phyloP scores from a whole-genome alignment of 2,113 vertebrate genomes.

The Trochalopteron elliotii region DNA sequence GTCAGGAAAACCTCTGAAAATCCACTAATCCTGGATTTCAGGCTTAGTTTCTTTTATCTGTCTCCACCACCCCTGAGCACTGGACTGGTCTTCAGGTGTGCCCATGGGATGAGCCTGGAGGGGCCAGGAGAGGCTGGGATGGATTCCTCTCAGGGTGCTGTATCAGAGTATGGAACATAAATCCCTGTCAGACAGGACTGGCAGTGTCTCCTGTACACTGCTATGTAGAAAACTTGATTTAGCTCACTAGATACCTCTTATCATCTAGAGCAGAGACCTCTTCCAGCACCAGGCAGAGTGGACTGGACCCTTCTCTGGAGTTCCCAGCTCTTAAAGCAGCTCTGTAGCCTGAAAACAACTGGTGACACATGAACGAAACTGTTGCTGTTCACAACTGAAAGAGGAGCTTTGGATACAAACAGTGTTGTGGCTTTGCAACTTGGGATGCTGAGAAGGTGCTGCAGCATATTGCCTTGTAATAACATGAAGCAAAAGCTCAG shows the following conservation, averaged over 20 bases:
- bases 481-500: conserved; percentile 53
- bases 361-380: neutral
- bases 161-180: neutral
- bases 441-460: conserved; percentile 43
- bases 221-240: neutral
- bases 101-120: neutral
- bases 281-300: neutral
- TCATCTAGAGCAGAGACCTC: neutral
- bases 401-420: neutral
- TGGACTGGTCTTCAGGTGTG: neutral
- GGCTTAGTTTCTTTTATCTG: neutral
- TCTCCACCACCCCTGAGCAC: neutral
- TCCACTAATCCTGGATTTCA: neutral
- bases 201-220: neutral
- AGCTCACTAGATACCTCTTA: neutral
- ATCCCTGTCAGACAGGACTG: neutral
- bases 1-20: neutral
- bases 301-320: neutral
- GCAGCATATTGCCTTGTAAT: conserved; percentile 44
- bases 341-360: neutral
- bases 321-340: neutral
- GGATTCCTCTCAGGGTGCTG: neutral
- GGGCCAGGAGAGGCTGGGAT: neutral
- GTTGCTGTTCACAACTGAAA: neutral
- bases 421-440: neutral